These are phyloP conservation scores for Aldrovandia affinis DNA, from an alignment of 2,797 vertebrate genomes.

Conservation along the genomic window DNA sequence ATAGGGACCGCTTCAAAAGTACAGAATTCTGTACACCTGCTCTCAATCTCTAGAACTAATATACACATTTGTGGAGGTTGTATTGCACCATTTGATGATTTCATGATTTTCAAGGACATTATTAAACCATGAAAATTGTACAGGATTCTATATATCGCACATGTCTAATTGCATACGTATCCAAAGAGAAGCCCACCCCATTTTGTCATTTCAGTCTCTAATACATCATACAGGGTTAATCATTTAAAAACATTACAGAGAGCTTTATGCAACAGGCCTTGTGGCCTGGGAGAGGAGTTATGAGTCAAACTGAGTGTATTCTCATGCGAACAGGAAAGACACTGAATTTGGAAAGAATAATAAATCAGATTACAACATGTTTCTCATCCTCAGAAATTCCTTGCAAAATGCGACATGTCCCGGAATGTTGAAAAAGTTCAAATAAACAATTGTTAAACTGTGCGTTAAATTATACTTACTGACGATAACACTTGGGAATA, in stretches of 20 bases:
- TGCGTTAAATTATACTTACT: slow-evolving; percentile 15
- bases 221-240: background rate
- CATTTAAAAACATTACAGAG: slow-evolving; percentile 8
- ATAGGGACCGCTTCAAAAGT: background rate
- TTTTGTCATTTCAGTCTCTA: background rate
- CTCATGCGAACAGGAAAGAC: background rate
- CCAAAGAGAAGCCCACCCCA: background rate
- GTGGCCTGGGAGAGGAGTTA: background rate
- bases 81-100: too few species aligned
- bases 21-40: background rate
- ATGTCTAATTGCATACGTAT: background rate
- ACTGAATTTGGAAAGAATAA: slow-evolving; percentile 9
- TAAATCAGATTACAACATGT: slow-evolving; percentile 17
- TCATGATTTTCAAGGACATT: too few species aligned
- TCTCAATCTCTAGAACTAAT: too few species aligned
- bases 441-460: slow-evolving; percentile 21
- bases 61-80: too few species aligned
- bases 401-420: background rate
- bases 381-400: background rate
- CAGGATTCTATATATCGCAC: background rate
- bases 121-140: too few species aligned
- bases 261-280: background rate
- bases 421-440: slow-evolving; percentile 16
- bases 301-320: background rate
- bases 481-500: slow-evolving; percentile 10